Base-by-base conservation (phyloP, 37 sponge, comb jelly and placozoan genomes). In the Chondrilla cf. caribensis region DNA sequence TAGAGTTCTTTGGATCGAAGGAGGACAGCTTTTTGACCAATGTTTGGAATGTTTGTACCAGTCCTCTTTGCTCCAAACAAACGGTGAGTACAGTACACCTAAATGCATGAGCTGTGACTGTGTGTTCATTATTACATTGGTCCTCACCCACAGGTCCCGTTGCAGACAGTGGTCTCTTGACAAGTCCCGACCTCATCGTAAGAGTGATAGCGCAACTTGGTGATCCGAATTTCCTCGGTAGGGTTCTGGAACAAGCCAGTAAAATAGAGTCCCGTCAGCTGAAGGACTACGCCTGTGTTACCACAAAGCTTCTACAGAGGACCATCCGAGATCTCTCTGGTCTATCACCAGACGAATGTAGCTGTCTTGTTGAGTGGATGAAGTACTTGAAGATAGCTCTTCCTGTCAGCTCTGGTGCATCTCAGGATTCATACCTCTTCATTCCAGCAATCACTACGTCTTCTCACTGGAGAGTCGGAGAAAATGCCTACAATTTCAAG, bases 361-460 rank as follows among this genome's bases (percentile, higher is more conserved):
- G 41, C 9, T 25, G 19, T 17, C 51, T 91, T 29, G 32, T 91
- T 31, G 18, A 39, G 41, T 91, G 92, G 88, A 78, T 86, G 83
- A 68, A 87, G 64, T 33, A 26, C 87, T 24, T 40, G n/a, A 73
- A 79, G 70, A 81, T 71, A 44, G 40, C 86, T 43, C 87, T 81
- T 26, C 54, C 58, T 42, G 38, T 41, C 25, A 31, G 44, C 2
- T 65, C 21, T 21, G 72, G 68, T 35, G 81, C 37, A 17, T 37
- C 38, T 40, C 43, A 72, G 66, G 36, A 40, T 6, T 33, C 68
- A 2, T 73, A 15, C 38, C 87, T 64, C 71, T 87, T 91, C 60
- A 70, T 91, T 14, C 92, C 92, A 0, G 79, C 54, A 58, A 47
- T 84, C 58, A 86, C 75, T 62, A 59, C 0, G 81, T 62, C 64